These are phyloP conservation scores for Diachasma alloeum DNA, from an alignment of 1,140 invertebrate species.

Conservation along the genomic window DNA sequence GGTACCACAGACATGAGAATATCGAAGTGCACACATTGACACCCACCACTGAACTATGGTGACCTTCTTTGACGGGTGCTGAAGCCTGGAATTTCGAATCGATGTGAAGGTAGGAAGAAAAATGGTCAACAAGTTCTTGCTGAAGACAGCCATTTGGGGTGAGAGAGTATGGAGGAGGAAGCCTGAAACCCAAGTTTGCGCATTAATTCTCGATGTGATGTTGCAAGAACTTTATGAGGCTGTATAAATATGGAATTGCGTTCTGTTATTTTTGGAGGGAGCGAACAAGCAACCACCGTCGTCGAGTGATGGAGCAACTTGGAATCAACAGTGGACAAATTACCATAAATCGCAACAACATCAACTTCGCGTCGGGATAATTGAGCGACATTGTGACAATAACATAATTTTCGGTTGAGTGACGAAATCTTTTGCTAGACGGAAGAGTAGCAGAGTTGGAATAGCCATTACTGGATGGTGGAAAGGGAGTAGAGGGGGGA, in stretches of 20 bases:
- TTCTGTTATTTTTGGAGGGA: not conserved
- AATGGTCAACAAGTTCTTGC: not conserved
- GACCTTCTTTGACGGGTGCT: slow-evolving; percentile 58
- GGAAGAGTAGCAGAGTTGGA: not conserved
- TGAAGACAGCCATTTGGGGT: not conserved
- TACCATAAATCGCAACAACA: not conserved
- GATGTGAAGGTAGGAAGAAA: not conserved
- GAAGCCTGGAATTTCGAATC: slow-evolving; percentile 2
- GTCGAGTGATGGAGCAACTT: not conserved
- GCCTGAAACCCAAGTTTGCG: not conserved
- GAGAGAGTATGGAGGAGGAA: not conserved
- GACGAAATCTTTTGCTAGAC: not conserved
- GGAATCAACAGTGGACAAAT: slow-evolving; percentile 7
- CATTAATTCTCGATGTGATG: slow-evolving; percentile 20
- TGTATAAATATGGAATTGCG: not conserved
- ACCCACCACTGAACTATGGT: slow-evolving; percentile 73
- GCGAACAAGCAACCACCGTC: not conserved
- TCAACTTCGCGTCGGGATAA: not conserved
- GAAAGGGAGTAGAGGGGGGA: not conserved
- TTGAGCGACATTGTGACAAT: slow-evolving; percentile 27
- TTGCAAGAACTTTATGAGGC: not conserved
- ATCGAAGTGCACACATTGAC: slow-evolving; percentile 75
- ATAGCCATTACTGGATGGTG: not conserved
- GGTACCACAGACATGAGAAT: slow-evolving; percentile 66
- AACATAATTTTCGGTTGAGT: slow-evolving; percentile 15